Evolutionary conservation across 2,113 vertebrate genomes (phyloP), one percentile per base, ranked within the genome.

Genomic region (Vidua chalybeata): DNA sequence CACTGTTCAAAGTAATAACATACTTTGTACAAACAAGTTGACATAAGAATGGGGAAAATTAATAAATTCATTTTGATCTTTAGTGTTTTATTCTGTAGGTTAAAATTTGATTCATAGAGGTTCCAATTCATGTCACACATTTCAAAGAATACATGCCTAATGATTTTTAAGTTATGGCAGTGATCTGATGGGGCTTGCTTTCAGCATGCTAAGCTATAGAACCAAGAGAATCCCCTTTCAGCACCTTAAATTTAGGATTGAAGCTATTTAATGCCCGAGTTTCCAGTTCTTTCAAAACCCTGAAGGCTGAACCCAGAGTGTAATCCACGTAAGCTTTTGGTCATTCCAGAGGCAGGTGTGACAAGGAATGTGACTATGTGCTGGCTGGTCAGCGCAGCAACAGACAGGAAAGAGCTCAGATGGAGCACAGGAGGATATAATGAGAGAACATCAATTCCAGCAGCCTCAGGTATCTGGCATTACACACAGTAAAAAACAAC

Each of bases 341-440:
- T 48, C 49, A 52, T 22, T 76, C 24, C 7, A 35, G 78, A 76
- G 27, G 16, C 51, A 77, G 45, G 26, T 54, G 66, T 73, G 41
- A 79, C 22, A 85, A 23, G 18, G 13, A 31, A 66, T 13, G 13
- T 45, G 54, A 0, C 6, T n/a, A 1, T 39, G 6, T 19, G 28
- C 55, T 77, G 35, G 26, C 33, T 2, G 12, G 16, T 67, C 39
- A 68, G 54, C 21, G 41, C n/a, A 48, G n/a, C 0, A 0, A 67
- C 33, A 69, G 63, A 71, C 5, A 45, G 56, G 55, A 22, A 35
- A 31, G n/a, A 75, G 41, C 30, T 66, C 22, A 73, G 31, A 27
- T 0, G 6, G 4, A 67, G 37, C 51, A 77, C 13, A 12, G 10
- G n/a, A 69, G 26, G 10, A 15, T 46, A 26, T 6, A 48, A 27